Conservation (phyloP, 2,797 vertebrate genomes). For the Dromococcyx pavoninus region DNA sequence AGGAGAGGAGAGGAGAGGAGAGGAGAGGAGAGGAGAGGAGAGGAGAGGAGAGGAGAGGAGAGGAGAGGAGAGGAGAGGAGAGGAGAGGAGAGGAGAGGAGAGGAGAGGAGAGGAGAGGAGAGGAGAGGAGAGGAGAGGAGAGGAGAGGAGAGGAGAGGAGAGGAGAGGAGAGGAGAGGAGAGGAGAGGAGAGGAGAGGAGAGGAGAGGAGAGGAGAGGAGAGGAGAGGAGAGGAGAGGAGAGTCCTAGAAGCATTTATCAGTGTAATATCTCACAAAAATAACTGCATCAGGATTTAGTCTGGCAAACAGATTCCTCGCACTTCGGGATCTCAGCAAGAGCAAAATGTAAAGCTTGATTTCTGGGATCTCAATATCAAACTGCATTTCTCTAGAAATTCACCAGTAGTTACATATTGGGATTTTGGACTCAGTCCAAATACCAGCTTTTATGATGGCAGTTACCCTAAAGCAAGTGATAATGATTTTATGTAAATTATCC, state of each 20-base stretch:
- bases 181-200: no score
- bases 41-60: background rate
- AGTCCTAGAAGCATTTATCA: background rate
- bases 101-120: background rate
- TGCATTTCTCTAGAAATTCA: background rate
- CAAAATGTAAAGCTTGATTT: background rate
- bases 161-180: no score
- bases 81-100: no score
- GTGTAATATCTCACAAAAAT: background rate
- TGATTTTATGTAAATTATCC: conserved; percentile 52
- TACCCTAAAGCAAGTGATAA: conserved; percentile 26
- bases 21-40: background rate
- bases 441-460: background rate
- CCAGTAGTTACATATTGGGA: background rate
- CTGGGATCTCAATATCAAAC: background rate
- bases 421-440: background rate
- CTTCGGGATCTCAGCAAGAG: background rate
- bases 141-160: background rate
- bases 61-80: background rate
- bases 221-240: background rate
- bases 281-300: background rate
- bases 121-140: background rate
- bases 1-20: background rate
- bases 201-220: background rate
- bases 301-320: background rate